Evolutionary conservation across 1,140 invertebrate genomes (phyloP), one percentile per base, ranked within the genome.

Genomic region (Cherax quadricarinatus): DNA sequence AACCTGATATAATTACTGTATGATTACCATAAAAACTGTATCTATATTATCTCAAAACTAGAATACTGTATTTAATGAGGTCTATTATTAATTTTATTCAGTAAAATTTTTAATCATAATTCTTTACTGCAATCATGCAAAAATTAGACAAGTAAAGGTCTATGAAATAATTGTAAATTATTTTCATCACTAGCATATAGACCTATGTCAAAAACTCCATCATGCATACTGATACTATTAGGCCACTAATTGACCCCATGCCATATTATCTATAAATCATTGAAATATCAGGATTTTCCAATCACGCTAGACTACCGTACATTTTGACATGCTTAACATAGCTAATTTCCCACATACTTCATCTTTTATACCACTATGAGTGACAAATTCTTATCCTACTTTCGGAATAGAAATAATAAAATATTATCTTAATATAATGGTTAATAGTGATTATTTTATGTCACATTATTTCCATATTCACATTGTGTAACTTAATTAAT

Each of bases 221-320:
- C 83, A 85, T 85, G 83, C 83, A 85, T 30, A 85, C 24, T 85
- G 30, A 70, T 57, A 78, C 86, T 75, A 75, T 24, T 41, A 75
- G 70, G 70, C 9, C 70, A 75, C 70, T 75, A 75, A 16, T 75
- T 30, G 24, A 75, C n/a, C n/a, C 24, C 70, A 75, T 75, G 70
- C 70, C 24, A 75, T 75, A 75, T 75, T 18, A 30, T 75, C 70
- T 75, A 75, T 24, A 30, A 30, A 10, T 75, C 70, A 75, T 30
- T 75, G 24, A 24, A 30, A 10, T 30, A 30, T 75, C 70, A 30
- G 70, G 70, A 75, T 75, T 75, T 75, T 75, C 9, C 70, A 75
- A 10, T 12, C 70, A 75, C 70, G 70, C 70, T 75, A 75, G 30
- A 75, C 70, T 75, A 75, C 70, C 30, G 30, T 75, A 21, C 53